Base-by-base conservation (phyloP, 1,140 invertebrate genomes). In the Sitophilus oryzae region DNA sequence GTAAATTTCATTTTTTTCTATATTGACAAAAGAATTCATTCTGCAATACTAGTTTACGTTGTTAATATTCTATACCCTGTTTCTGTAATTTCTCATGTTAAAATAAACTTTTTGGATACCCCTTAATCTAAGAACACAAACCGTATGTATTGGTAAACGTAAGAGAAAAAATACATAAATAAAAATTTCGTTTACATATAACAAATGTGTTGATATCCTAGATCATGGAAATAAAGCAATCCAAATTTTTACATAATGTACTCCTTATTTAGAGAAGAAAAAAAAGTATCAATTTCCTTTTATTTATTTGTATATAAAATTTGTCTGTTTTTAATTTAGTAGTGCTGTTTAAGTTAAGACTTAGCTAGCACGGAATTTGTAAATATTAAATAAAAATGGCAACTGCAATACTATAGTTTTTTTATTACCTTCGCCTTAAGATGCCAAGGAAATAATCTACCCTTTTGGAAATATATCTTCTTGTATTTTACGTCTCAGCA, bases 351-450 rank as follows among this genome's bases (percentile, higher is more conserved):
- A 66, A 66, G 62, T 58, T 61, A 58, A 62, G 62, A 62, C 58
- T 64, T 64, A 66, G 62, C 52, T 56, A 62, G 64, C 64, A 66
- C 64, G 59, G 37, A 38, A 56, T 53, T 56, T 66, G 64, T 66
- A 66, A 58, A 64, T 66, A 66, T 60, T 60, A 60, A 65, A 63
- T 63, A 61, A 64, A 63, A 56, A 56, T 56, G 54, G 54, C 54
- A 56, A 56, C 34, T 44, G 45, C 47, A 56, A 14, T n/a, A 20
- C 34, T 37, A 46, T 25, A 37, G 36, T 48, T 5, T 42, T 48
- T 44, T 53, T 15, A 10, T 9, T 14, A 11, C 23, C 14, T 21
- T 15, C 6, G n/a, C n/a, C n/a, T n/a, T n/a, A n/a, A n/a, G n/a
- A n/a, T n/a, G n/a, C n/a, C n/a, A n/a, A n/a, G n/a, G n/a, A n/a